Evolutionary conservation across 1,140 invertebrate species (phyloP), one percentile per base, ranked within the genome.

Genomic region (Drosophila takahashii): DNA sequence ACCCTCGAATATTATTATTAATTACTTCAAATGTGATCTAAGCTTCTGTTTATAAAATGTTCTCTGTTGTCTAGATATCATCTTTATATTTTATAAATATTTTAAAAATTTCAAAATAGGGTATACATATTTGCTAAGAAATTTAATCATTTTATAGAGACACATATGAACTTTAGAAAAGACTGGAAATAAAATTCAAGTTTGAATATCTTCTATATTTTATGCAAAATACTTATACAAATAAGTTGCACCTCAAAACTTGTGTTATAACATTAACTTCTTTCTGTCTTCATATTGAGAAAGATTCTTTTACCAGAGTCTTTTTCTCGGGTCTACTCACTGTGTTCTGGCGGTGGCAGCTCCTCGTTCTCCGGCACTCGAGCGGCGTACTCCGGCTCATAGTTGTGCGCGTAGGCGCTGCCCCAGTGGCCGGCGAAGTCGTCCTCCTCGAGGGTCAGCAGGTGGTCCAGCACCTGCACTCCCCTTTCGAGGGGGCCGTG

Each of bases 381-480:
- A 39, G 50, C 53, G 16, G 75, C 81, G 60, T 81, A 83, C 66
- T 91, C 90, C 34, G 90, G 85, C 75, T 91, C 90, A 90, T 92
- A 92, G 50, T 76, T 92, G 75, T 92, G 90, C 26, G 71, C 71
- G 50, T 92, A 92, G 32, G 87, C 90, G 65, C 81, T 92, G 71
- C 90, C 90, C 91, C 91, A 92, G 53, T 90, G 89, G 37, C 92
- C 89, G 58, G 74, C 84, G 50, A 93, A 92, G 42, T 91, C 91
- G 48, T 93, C 92, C 56, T 93, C 92, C 41, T 93, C 92, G 69
- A 93, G 91, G 18, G 92, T 92, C 65, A 94, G 89, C 50, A 94
- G 85, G 50, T 93, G 92, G 62, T 93, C 93, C 74, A 94, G 67
- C 58, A 93, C 92, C 47, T 93, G 93, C 36, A 93, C 93, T 61